Conservation (phyloP, 2,113 vertebrate species). For the Glaucidium brasilianum region DNA sequence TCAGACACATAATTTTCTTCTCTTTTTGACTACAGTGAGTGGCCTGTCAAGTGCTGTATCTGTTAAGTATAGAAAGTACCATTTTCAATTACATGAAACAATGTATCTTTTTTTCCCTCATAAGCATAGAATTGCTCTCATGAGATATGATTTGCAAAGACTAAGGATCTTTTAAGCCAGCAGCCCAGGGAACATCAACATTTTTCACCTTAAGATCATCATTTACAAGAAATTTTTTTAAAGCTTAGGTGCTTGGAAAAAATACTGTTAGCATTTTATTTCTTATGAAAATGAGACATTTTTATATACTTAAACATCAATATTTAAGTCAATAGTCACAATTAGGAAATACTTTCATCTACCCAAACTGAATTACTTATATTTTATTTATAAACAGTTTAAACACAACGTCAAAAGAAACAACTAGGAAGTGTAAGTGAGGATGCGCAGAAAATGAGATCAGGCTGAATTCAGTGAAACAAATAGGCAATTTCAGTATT, state of each 20-base stretch:
- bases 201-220: background rate
- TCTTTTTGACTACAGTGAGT: background rate
- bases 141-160: background rate
- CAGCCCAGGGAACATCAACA: background rate
- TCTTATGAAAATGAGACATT: background rate
- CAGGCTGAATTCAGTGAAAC: background rate
- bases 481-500: background rate
- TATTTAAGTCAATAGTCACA: background rate
- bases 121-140: background rate
- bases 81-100: fast-evolving
- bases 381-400: background rate
- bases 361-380: background rate
- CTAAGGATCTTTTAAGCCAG: background rate
- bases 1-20: background rate
- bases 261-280: background rate
- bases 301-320: background rate
- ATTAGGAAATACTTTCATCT: background rate
- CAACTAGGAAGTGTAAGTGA: background rate
- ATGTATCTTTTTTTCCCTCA: background rate
- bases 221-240: background rate
- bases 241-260: background rate
- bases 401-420: background rate
- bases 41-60: background rate
- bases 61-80: background rate
- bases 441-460: background rate